A percentile compares a stretch with the other conserved stretches of the same genome.
Evolutionary conservation across 2,113 vertebrate species (phyloP).

Genomic region (Caracal caracal): DNA sequence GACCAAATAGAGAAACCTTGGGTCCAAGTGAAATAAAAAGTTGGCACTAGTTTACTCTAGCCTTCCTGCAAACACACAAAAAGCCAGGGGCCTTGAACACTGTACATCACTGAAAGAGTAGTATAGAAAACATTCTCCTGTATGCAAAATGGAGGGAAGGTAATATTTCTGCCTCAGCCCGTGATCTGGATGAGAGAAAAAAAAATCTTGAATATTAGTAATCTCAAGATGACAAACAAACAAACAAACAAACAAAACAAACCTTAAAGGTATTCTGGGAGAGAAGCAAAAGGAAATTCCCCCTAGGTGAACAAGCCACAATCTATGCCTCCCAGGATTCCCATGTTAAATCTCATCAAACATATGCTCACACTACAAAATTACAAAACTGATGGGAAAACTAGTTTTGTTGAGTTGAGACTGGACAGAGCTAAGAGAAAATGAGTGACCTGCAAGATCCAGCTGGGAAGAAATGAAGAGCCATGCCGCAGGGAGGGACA

Average conservation of each 20-base stretch:
- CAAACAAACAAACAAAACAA: neutral
- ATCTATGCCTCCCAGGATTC: neutral
- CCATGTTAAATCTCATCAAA: neutral
- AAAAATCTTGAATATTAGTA: neutral
- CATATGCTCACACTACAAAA: neutral
- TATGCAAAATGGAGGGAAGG: neutral
- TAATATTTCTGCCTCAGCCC: neutral
- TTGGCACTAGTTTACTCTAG: rapidly evolving
- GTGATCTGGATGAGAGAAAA: neutral
- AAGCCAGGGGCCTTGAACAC: neutral
- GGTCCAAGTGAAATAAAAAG: neutral
- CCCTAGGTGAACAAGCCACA: neutral
- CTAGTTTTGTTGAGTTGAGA: neutral
- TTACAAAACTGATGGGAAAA: neutral
- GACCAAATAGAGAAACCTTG: neutral
- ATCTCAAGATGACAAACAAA: neutral
- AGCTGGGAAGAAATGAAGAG: neutral
- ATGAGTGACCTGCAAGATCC: neutral
- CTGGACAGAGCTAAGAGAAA: neutral
- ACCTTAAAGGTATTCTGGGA: neutral
- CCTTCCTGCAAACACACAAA: neutral
- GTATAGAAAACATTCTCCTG: neutral
- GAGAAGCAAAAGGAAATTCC: neutral
- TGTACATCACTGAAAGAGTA: neutral
- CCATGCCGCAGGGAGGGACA: neutral